Conservation (phyloP, 2,797 vertebrate genomes). For the Alectoris magna region DNA sequence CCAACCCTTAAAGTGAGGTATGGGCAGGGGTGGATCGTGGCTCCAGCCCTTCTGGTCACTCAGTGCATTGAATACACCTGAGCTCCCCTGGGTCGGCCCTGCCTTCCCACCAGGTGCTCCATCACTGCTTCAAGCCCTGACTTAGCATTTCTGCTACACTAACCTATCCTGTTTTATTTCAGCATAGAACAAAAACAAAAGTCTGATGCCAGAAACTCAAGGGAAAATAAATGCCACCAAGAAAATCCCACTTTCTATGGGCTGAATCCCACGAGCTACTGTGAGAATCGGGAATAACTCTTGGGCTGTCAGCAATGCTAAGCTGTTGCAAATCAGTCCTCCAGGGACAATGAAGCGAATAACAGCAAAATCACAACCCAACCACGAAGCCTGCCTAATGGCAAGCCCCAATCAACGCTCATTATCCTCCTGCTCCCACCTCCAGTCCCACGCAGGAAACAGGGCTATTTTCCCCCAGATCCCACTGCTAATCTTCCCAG, state of each 20-base stretch:
- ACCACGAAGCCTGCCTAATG: neutral
- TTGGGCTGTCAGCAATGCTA: neutral
- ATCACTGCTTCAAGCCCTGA: too few species aligned
- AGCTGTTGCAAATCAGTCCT: neutral
- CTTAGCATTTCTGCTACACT: too few species aligned
- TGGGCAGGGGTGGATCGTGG: too few species aligned
- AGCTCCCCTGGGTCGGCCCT: too few species aligned
- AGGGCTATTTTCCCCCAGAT: constrained; percentile 16
- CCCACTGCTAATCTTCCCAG: constrained; percentile 7
- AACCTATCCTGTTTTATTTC: neutral
- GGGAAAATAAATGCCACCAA: constrained; percentile 11
- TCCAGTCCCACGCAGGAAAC: constrained; percentile 10
- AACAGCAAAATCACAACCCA: constrained; percentile 4
- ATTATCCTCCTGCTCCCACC: neutral
- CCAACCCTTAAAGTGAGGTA: too few species aligned
- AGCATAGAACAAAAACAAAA: constrained; percentile 48
- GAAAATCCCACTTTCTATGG: constrained; percentile 51
- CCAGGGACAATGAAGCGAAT: neutral
- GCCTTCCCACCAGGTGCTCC: too few species aligned
- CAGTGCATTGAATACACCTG: too few species aligned
- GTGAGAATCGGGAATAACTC: constrained; percentile 33
- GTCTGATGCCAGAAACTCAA: constrained; percentile 45
- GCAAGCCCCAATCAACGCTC: neutral
- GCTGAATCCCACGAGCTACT: constrained; percentile 44
- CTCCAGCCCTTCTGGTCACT: too few species aligned